Evolutionary conservation across 2,888 invertebrate species (phyloP), one percentile per base, ranked within the genome.

Genomic region (Zygogramma bicolorata): DNA sequence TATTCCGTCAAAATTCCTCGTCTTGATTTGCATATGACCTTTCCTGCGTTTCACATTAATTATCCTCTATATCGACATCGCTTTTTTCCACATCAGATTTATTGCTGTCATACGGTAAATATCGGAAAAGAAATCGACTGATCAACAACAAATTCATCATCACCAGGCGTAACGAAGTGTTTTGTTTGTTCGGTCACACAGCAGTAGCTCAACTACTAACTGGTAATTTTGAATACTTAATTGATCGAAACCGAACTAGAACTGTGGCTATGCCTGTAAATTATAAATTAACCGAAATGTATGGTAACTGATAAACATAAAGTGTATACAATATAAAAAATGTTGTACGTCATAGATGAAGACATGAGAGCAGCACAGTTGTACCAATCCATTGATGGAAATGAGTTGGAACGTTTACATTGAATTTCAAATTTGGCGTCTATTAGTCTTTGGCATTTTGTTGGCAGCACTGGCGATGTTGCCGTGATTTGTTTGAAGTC

Each of bases 81-180:
- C 34, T 65, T 70, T 70, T 68, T 69, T 63, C 53, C 42, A 40
- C 46, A 57, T 15, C 25, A 65, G 60, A 70, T 70, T 70, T 65
- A 70, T 70, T 70, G 27, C 65, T 18, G 49, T 13, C 31, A 65
- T 65, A 38, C 70, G 25, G 62, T 70, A 70, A 70, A 70, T 65
- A 65, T 59, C 42, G 40, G 34, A 38, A 70, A 70, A 70, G 70
- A 70, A 70, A 67, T 71, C 71, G 71, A 62, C 67, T 67, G 49
- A 71, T 68, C 65, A 68, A 67, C 49, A 65, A 60, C 63, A 68
- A 71, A 71, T 71, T 60, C 65, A 68, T 71, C 68, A 71, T 63
- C 59, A 63, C 10, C 20, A 60, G 38, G 59, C 65, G 65, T 65
- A 65, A 60, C 63, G 34, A 49, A 68, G 18, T 68, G 61, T 60